Percentiles rank a stretch among this genome's conserved stretches.
These are phyloP conservation scores for Ectropis grisescens DNA, from an alignment of 1,140 invertebrate species.

Conservation along the genomic window DNA sequence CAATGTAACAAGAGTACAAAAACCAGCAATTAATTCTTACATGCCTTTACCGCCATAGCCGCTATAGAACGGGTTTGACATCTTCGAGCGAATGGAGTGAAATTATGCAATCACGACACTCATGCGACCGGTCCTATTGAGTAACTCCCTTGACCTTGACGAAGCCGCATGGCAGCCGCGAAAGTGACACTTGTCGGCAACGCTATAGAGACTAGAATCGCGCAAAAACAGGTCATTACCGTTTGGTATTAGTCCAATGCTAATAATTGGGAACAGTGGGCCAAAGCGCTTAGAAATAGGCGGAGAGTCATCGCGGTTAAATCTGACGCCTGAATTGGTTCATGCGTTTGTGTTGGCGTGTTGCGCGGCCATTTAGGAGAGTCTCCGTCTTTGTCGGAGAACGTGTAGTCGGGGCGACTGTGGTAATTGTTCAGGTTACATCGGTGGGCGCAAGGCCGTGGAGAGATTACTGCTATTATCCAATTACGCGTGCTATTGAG, in stretches of 20 bases:
- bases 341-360: conserved; percentile 11
- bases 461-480: conserved; percentile 49
- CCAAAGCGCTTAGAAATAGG: conserved; percentile 31
- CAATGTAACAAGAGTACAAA: too few species aligned
- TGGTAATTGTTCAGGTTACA: too few species aligned
- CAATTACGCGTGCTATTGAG: conserved; percentile 42
- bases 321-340: conserved; percentile 11
- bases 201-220: conserved; percentile 37
- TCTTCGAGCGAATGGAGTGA: conserved; percentile 7
- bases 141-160: conserved; percentile 51
- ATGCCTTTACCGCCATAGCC: too few species aligned
- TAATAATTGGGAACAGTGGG: conserved; percentile 48
- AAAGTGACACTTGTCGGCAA: conserved; percentile 25
- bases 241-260: conserved; percentile 58
- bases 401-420: too few species aligned
- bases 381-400: too few species aligned
- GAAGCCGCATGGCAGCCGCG: conserved; percentile 7
- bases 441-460: conserved; percentile 36
- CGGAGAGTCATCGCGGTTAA: conserved; percentile 4
- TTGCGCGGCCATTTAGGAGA: conserved; percentile 2
- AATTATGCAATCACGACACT: conserved; percentile 22
- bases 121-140: conserved; percentile 34
- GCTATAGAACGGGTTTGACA: too few species aligned
- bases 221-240: conserved; percentile 43
- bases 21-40: too few species aligned